Evolutionary conservation across 2,113 vertebrate genomes (phyloP).

Genomic region (Menura novaehollandiae): DNA sequence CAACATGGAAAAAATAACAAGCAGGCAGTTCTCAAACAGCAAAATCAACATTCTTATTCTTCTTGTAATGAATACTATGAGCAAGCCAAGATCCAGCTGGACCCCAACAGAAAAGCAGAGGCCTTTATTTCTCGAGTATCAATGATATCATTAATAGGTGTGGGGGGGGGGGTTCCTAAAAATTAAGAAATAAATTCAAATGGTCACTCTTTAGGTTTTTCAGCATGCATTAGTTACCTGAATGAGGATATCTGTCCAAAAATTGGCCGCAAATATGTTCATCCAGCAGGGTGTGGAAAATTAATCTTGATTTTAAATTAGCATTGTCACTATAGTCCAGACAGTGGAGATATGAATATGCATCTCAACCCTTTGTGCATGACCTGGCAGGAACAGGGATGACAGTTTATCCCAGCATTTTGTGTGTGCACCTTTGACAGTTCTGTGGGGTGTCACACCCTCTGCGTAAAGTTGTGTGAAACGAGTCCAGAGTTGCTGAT

Average conservation of each 20-base stretch:
- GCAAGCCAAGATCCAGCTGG: not conserved
- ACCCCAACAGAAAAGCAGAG: not conserved
- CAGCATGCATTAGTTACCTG: not conserved
- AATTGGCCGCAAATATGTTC: not conserved
- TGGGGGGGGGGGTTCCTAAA: not conserved
- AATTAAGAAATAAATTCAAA: not conserved
- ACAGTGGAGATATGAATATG: fast-evolving
- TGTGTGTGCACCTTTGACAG: not conserved
- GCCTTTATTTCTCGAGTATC: not conserved
- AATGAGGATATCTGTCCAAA: not conserved
- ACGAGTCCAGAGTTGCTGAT: not conserved
- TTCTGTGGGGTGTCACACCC: fast-evolving
- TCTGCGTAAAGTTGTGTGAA: not conserved
- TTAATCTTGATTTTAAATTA: not conserved
- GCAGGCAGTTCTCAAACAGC: not conserved
- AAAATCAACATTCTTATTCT: constrained; percentile 2
- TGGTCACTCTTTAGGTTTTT: not conserved
- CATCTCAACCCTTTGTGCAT: not conserved
- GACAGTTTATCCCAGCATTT: not conserved
- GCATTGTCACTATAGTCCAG: not conserved
- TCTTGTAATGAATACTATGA: not conserved
- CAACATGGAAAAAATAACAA: not conserved
- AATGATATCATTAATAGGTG: not conserved
- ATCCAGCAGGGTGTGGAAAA: not conserved
- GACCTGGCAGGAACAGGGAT: not conserved